Evolutionary conservation across 2,888 invertebrate species (phyloP), one percentile per base, ranked within the genome.

Genomic region (Drosophila nr. fundita): DNA sequence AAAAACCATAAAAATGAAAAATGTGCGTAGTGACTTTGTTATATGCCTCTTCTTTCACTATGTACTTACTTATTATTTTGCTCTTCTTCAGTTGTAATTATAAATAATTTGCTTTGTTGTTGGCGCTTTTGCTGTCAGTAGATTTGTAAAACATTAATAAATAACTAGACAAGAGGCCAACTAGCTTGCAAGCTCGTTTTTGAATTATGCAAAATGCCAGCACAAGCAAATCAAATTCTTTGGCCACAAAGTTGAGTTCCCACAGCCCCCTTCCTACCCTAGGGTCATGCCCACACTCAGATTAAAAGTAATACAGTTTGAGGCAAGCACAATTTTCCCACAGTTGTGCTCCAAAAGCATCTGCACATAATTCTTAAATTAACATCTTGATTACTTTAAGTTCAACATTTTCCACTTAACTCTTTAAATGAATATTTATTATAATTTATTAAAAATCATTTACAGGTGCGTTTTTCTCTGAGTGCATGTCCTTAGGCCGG

Each of bases 1-100:
- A 32, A 30, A 64, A 52, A 65, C 67, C 76, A 83, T 85, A 73
- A 85, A 83, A 88, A 89, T 88, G 81, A 90, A 77, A 85, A 89
- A 88, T 89, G 76, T 81, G 80, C 83, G 76, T 40, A 55, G 83
- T 86, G 69, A 76, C 68, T 82, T 73, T 64, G 76, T 64, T 40
- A 21, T 67, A 50, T 52, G 59, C 54, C 55, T 54, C 62, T 58
- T 52, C 62, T 21, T 27, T 11, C 36, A n/a, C 50, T 29, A 8
- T 55, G 7, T 38, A 55, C 55, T 55, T 27, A 38, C 30, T 64
- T 36, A 45, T 58, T 57, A 54, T 53, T 49, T 65, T 32, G 21
- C 11, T 40, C 72, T 29, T 32, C n/a, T 40, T 54, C 42, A 55
- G 54, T 65, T 74, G 73, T 88, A 90, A 87, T 88, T 87, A 88